Conservation (phyloP, 2,113 vertebrate genomes). For the Saccopteryx bilineata region DNA sequence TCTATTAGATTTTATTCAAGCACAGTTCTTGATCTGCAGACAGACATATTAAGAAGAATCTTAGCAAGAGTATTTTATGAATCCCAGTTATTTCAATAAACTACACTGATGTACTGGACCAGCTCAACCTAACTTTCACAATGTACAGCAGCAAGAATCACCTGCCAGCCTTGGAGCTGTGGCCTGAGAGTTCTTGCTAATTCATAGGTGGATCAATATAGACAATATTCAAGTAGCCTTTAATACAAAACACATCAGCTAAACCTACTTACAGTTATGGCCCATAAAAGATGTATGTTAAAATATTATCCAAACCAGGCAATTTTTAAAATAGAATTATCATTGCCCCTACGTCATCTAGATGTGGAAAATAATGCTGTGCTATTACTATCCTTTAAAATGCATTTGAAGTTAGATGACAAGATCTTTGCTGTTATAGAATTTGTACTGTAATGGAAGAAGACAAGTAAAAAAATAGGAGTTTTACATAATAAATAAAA, state of each 20-base stretch:
- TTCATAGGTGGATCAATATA: constrained; percentile 54
- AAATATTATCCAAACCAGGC: background rate
- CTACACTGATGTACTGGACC: background rate
- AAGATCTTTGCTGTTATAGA: background rate
- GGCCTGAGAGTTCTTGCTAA: constrained; percentile 30
- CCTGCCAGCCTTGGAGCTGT: background rate
- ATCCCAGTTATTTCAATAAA: constrained; percentile 20
- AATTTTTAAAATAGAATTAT: constrained; percentile 38
- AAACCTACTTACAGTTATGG: background rate
- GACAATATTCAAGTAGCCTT: constrained; percentile 56
- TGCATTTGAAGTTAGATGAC: background rate
- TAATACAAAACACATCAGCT: constrained; percentile 29
- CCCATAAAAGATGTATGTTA: background rate
- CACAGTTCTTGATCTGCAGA: background rate
- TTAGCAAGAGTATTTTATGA: background rate
- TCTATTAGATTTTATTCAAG: background rate
- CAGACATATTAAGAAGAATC: background rate
- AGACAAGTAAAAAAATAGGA: background rate
- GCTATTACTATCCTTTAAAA: constrained; percentile 47
- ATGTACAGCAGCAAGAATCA: background rate
- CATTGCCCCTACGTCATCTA: constrained; percentile 15
- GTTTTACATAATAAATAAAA: background rate
- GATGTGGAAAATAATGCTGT: background rate
- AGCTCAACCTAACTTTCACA: background rate
- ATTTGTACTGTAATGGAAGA: constrained; percentile 1